These are phyloP conservation scores for Orchesellides sinensis DNA, from an alignment of 2,888 invertebrate genomes.

Conservation along the genomic window DNA sequence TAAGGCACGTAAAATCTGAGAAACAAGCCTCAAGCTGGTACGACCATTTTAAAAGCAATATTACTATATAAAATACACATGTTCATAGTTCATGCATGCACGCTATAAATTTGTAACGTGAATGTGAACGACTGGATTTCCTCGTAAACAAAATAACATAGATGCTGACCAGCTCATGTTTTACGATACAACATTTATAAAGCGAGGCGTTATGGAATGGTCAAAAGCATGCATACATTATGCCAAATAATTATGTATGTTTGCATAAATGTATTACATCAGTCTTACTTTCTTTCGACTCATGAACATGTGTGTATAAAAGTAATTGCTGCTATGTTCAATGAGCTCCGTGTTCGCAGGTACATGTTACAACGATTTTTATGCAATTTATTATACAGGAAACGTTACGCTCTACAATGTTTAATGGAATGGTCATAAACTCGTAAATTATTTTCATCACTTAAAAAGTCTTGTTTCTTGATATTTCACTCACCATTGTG, in stretches of 20 bases:
- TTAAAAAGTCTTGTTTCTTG: neutral
- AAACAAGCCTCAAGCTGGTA: neutral
- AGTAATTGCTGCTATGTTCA: neutral
- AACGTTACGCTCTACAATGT: neutral
- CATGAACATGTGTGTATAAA: too few species aligned
- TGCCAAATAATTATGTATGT: too few species aligned
- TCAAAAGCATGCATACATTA: too few species aligned
- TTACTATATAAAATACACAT: neutral
- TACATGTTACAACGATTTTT: neutral
- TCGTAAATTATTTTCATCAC: conserved; percentile 9
- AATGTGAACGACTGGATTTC: too few species aligned
- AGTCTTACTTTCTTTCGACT: too few species aligned
- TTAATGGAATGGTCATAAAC: neutral
- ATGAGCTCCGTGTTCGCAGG: neutral
- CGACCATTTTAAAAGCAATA: too few species aligned
- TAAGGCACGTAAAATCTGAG: conserved; percentile 55
- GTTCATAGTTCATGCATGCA: neutral
- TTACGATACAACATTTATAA: too few species aligned
- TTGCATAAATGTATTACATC: neutral
- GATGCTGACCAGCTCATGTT: too few species aligned
- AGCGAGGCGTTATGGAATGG: too few species aligned
- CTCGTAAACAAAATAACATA: too few species aligned
- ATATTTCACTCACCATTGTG: neutral
- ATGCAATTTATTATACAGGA: neutral
- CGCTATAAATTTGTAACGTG: neutral